Conservation (phyloP, 2,797 vertebrate species). For the Thripadectes ignobilis region DNA sequence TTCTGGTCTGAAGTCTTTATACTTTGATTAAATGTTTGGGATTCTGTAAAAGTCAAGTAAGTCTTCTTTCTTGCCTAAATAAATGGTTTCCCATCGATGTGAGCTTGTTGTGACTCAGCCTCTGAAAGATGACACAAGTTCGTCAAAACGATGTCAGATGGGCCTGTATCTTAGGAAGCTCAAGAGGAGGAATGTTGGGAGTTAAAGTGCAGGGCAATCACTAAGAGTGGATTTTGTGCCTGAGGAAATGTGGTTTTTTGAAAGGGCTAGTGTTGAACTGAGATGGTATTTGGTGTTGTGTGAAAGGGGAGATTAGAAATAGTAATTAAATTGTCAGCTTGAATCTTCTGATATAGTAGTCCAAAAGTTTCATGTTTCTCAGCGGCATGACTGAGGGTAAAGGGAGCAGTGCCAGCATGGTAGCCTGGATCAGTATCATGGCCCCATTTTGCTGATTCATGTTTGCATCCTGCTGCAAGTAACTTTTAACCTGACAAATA, state of each 20-base stretch:
- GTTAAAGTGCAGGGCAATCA: background rate
- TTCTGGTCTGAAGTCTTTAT: background rate
- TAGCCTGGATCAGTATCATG: background rate
- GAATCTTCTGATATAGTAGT: background rate
- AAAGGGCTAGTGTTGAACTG: background rate
- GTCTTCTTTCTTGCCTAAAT: background rate
- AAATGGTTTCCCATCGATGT: background rate
- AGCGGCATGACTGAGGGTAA: background rate
- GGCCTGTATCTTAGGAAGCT: accelerated
- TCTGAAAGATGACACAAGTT: background rate
- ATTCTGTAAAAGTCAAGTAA: background rate
- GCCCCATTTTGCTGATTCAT: background rate
- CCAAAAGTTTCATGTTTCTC: background rate
- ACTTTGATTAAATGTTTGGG: background rate
- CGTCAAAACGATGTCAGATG: background rate
- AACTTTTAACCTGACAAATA: background rate
- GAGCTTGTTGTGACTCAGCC: background rate
- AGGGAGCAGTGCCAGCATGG: background rate
- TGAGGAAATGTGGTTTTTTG: background rate
- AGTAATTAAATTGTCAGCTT: background rate
- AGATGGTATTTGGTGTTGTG: background rate
- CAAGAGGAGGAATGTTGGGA: background rate
- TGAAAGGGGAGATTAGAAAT: background rate
- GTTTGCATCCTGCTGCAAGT: background rate
- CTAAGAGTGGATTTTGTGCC: background rate